Evolutionary conservation across 2,797 vertebrate genomes (phyloP).

Genomic region (Lutjanus campechanus): DNA sequence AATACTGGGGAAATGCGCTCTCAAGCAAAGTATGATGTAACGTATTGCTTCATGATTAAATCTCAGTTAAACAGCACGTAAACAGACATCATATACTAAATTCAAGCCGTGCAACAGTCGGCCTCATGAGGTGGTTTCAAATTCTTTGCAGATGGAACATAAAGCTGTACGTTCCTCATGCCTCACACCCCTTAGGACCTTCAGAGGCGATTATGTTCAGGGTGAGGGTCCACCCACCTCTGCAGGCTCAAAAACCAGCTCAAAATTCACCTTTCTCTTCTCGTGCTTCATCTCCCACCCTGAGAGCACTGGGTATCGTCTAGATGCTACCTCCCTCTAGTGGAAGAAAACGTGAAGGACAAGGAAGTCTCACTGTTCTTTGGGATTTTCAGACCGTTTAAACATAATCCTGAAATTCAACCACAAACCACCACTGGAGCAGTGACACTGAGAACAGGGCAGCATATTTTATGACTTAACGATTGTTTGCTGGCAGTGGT

Average conservation of each 20-base stretch:
- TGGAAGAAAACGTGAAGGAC: conserved; percentile 16
- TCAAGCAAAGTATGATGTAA: neutral
- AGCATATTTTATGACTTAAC: neutral
- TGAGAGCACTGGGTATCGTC: conserved; percentile 10
- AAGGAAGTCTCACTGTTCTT: neutral
- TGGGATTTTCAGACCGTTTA: neutral
- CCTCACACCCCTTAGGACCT: neutral
- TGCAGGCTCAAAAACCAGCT: neutral
- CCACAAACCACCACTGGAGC: neutral
- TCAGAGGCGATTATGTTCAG: neutral
- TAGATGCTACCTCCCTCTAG: conserved; percentile 56
- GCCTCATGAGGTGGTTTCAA: neutral
- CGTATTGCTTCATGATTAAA: neutral
- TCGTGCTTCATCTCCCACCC: neutral
- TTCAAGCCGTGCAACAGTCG: neutral
- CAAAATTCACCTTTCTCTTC: neutral
- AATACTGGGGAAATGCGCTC: neutral
- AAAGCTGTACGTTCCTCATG: neutral
- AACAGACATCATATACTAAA: neutral
- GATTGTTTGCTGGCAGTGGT: neutral
- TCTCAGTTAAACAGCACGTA: neutral
- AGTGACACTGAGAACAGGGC: neutral
- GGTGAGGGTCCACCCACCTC: neutral
- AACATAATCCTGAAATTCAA: neutral
- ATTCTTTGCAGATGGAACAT: neutral